Evolutionary conservation across 2,797 vertebrate genomes (phyloP), one percentile per base, ranked within the genome.

Genomic region (Microctenopoma steveboyesi): DNA sequence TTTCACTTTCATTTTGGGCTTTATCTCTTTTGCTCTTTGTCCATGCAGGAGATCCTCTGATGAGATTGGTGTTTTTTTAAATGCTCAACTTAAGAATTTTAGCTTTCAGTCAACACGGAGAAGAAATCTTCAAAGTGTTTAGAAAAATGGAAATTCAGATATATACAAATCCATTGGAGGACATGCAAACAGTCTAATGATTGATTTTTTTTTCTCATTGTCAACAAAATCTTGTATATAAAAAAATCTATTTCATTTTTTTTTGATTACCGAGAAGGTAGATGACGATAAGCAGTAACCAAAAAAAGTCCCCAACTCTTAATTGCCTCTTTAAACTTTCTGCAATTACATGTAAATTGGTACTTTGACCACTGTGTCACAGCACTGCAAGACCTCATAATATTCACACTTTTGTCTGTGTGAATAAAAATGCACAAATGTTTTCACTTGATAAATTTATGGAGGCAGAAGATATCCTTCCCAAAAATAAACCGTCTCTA

Each of bases 321-420:
- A 33, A 33, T 5, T 33, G 15, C 37, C 4, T 64, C 22, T 11
- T 37, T 37, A 37, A 69, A 54, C 6, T 22, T 33, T 60, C 30
- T 35, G 25, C 2, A 6, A 28, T 18, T 40, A 33, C 46, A 51
- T 49, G 50, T 54, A 9, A 56, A 45, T 25, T 10, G 55, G 33
- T 49, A 49, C 46, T 40, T 33, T 65, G 28, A 62, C 13, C 25
- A 11, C 18, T 58, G 40, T 35, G 10, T 22, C 30, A 55, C 35
- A 50, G 35, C 35, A 70, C 16, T 70, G 56, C 18, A 65, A 46
- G 64, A 64, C 59, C 54, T 39, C 28, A 11, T 9, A 60, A 25
- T 58, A 28, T 69, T 61, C 46, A 57, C 50, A 10, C 46, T 48
- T 33, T 69, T 72, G 56, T 51, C 42, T 12, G 6, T 46, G 37